Conservation (phyloP, 2,797 vertebrate species). For the Amazona finschi region DNA sequence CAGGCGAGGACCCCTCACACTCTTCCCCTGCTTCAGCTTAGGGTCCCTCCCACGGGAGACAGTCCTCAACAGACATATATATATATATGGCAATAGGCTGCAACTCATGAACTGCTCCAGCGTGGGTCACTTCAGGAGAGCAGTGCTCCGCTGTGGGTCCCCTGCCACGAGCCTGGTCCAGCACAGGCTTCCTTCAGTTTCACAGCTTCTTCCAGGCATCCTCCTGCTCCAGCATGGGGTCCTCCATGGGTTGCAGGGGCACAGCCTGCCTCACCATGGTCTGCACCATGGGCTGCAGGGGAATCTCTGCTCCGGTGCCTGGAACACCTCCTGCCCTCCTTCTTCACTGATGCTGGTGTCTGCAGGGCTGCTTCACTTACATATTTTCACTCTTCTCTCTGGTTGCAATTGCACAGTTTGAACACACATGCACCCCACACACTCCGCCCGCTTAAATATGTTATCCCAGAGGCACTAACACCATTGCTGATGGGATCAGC, state of each 20-base stretch:
- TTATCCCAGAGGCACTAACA: background rate
- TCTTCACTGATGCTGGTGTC: background rate
- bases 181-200: background rate
- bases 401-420: background rate
- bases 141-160: background rate
- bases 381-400: background rate
- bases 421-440: background rate
- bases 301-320: rapidly evolving
- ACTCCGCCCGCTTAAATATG: background rate
- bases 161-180: background rate
- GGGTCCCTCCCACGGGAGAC: background rate
- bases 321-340: background rate
- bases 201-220: background rate
- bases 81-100: background rate
- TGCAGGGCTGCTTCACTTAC: background rate
- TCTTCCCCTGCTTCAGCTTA: background rate
- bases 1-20: background rate
- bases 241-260: background rate
- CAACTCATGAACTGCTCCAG: background rate
- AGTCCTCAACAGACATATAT: background rate
- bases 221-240: background rate
- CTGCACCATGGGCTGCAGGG: rapidly evolving
- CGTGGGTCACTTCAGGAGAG: background rate
- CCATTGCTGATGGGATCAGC: background rate
- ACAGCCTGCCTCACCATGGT: background rate